Evolutionary conservation across 2,113 vertebrate species (phyloP), one percentile per base, ranked within the genome.

Genomic region (Ivindomyrus marchei): DNA sequence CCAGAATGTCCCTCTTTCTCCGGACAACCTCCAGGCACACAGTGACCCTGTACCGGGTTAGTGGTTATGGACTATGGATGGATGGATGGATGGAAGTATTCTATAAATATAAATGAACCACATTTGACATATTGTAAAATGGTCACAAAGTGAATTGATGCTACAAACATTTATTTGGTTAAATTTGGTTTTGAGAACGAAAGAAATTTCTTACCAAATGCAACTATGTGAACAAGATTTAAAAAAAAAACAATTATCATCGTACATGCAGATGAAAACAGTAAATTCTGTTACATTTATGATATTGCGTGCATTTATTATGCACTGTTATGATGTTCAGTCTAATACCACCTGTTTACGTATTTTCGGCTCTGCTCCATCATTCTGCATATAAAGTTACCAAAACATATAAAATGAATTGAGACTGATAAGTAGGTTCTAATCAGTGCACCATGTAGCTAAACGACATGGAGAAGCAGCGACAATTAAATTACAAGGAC

Each of bases 401-500:
- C 19, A 46, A 24, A 46, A 52, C 24, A 53, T 53, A 49, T 42
- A 45, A 39, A 89, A 45, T 50, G 24, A 87, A 42, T 42, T 52
- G 47, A 89, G 74, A 83, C 74, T 24, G 88, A 89, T 45, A 50
- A 89, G 47, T 45, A 39, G 31, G 50, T 45, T 83, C 31, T 36
- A 9, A 53, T 45, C 42, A 42, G 17, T 89, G 70, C 50, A 49
- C 13, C 46, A 49, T 49, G 31, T 89, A 83, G 70, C 74, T 50
- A 31, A 89, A 74, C n/a, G 89, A 21, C 21, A 80, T 47, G 13
- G 58, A 62, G 52, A 85, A 80, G 50, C 19, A 85, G 50, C 80
- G 45, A 47, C 49, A 80, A 83, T 50, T n/a, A 31, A 89, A 89
- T 56, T n/a, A 50, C n/a, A 62, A 62, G 89, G 45, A 89, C 88